Evolutionary conservation across 2,797 vertebrate species (phyloP).

Genomic region (Synanceia verrucosa): DNA sequence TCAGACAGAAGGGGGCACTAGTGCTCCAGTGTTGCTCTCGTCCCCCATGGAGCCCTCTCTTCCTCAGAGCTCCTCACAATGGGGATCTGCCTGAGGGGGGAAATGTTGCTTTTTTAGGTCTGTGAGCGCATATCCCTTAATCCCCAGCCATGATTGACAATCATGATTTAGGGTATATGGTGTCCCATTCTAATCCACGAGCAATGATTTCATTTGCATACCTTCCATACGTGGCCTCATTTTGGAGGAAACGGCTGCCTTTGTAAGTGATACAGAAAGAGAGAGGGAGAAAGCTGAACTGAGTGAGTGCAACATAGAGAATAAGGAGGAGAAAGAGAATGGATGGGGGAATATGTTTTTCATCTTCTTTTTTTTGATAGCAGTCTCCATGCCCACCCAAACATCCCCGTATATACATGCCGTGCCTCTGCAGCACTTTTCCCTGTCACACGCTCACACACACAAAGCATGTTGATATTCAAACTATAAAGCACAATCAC

Average conservation of each 20-base stretch:
- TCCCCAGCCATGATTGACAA: slow-evolving; percentile 99
- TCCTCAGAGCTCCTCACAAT: slow-evolving; percentile 91
- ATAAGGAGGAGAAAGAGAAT: slow-evolving; percentile 76
- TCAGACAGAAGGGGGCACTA: slow-evolving; percentile 93
- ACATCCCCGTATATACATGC: slow-evolving; percentile 50
- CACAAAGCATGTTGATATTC: slow-evolving; percentile 44
- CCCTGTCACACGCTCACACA: slow-evolving; percentile 18
- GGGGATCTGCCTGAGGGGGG: slow-evolving; percentile 97
- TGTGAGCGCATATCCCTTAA: slow-evolving; percentile 99
- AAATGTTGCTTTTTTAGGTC: slow-evolving; percentile 99
- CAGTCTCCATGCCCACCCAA: slow-evolving; percentile 66
- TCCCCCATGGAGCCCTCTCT: slow-evolving; percentile 75
- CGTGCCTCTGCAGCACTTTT: slow-evolving; percentile 62
- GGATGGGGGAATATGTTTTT: slow-evolving; percentile 74
- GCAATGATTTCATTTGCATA: slow-evolving; percentile 99
- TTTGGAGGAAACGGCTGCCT: slow-evolving; percentile 87
- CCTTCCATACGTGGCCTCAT: slow-evolving; percentile 97
- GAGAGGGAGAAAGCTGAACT: slow-evolving; percentile 71
- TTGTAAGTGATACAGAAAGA: slow-evolving; percentile 88
- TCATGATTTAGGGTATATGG: slow-evolving; percentile 99
- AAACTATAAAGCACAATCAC: slow-evolving; percentile 51
- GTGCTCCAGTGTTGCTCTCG: slow-evolving; percentile 91
- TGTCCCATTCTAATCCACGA: slow-evolving; percentile 98
- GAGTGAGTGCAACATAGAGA: slow-evolving; percentile 78
- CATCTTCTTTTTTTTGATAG: slow-evolving; percentile 66